Base-by-base conservation (phyloP, 2,888 invertebrate species). In the Calliscelio sp. region DNA sequence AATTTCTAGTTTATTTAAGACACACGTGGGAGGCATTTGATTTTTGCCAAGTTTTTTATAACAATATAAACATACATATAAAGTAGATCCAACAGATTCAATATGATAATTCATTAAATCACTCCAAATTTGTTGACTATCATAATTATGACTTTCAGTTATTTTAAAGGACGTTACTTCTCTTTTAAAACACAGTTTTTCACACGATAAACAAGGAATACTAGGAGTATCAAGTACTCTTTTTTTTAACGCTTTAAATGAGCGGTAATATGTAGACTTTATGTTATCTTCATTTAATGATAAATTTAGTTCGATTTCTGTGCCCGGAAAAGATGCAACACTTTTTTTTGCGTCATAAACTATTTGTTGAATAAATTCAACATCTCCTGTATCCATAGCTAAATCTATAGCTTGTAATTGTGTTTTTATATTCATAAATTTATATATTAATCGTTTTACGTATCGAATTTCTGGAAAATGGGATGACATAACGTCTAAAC, bases 21-120 rank as follows among this genome's bases (percentile, higher is more conserved):
- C 65, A 65, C 88, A 89, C 14, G 85, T 87, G 2, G 89, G 80
- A 35, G 90, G 90, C 18, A 90, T 57, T n/a, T 53, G 74, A 51
- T 85, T 65, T 38, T 57, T 46, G 1, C 88, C 75, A 32, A 89
- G 85, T 59, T 89, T 86, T 1, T 8, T 28, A 11, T 83, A 55
- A 66, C 88, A 88, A 49, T 83, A 85, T 6, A 65, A 22, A 35
- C 86, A 87, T 20, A 85, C 57, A 20, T 78, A 68, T 1, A 77
- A 24, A 46, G 20, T 20, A 8, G 46, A 1, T 46, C 46, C 46
- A 22, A 61, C 16, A 61, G n/a, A 25, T 1, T 53, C 25, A 11
- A 5, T 24, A 24, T 53, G 25, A 53, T 53, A 25, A 53, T 24
- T n/a, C 24, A 53, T 53, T 14, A 53, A 14, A 4, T 25, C 14